phyloP scores from a whole-genome alignment of 2,113 vertebrate species.

The Spilogale gracilis region DNA sequence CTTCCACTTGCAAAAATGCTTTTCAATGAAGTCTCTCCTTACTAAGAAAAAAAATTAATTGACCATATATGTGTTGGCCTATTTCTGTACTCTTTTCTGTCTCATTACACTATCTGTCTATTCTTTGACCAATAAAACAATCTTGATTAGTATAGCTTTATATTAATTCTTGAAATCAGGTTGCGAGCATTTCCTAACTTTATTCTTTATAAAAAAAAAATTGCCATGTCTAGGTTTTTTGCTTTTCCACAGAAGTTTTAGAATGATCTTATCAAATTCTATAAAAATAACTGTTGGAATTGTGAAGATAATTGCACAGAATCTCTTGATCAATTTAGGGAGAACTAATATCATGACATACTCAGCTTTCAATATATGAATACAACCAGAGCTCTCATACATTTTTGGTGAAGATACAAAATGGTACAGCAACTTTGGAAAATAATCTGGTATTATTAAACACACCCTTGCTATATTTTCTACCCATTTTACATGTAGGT shows the following conservation, averaged over 20 bases:
- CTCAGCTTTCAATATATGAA: neutral
- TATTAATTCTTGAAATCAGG: constrained; percentile 9
- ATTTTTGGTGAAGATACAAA: neutral
- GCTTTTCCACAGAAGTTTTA: neutral
- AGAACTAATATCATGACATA: neutral
- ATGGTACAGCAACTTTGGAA: neutral
- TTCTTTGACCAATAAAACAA: neutral
- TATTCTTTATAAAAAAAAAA: neutral
- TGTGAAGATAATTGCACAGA: neutral
- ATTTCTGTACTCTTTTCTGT: neutral
- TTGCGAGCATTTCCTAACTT: neutral
- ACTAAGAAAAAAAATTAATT: neutral
- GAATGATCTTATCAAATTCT: neutral
- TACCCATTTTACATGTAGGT: neutral
- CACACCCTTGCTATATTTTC: neutral
- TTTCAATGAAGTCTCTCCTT: constrained; percentile 9
- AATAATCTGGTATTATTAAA: neutral
- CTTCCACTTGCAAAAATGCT: neutral
- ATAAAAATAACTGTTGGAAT: neutral
- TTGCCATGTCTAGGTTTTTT: neutral
- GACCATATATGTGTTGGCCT: neutral
- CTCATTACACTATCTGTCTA: neutral
- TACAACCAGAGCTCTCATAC: neutral
- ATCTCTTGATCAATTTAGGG: neutral
- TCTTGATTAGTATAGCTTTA: neutral